Evolutionary conservation across 2,888 invertebrate species (phyloP).

Genomic region (Nasonovia ribisnigri): DNA sequence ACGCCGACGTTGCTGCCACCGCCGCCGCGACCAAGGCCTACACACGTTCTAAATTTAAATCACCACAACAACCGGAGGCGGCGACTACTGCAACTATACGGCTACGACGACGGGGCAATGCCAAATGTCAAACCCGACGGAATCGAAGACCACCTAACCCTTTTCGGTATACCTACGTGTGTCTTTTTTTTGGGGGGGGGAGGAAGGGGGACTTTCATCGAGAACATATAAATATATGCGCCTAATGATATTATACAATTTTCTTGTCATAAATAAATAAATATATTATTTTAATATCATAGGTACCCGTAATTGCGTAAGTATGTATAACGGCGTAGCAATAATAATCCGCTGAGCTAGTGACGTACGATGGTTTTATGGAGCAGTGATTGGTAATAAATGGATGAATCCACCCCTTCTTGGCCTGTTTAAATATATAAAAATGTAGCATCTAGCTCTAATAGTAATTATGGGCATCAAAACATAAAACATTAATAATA

Average conservation of each 20-base stretch:
- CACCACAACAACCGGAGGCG: conserved; percentile 32
- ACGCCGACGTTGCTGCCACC: not conserved
- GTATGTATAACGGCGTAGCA: not conserved
- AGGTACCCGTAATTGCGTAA: not conserved
- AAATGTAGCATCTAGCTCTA: too few species aligned
- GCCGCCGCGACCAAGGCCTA: conserved; percentile 44
- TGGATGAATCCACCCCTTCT: too few species aligned
- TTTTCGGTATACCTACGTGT: not conserved
- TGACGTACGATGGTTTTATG: too few species aligned
- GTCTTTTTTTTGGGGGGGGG: not conserved
- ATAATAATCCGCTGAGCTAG: too few species aligned
- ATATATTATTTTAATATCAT: not conserved
- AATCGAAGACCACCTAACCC: not conserved
- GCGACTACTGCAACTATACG: not conserved
- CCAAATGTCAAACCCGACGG: conserved; percentile 39
- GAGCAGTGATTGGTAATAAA: too few species aligned
- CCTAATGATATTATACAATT: not conserved
- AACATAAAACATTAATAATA: too few species aligned
- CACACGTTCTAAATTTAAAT: conserved; percentile 59
- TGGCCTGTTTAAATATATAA: too few species aligned
- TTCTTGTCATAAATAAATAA: not conserved
- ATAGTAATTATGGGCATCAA: too few species aligned
- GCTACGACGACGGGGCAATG: not conserved
- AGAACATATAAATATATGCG: not conserved
- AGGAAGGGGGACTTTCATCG: too few species aligned